These are phyloP conservation scores for Sciaenops ocellatus DNA, from an alignment of 2,797 vertebrate species.

Conservation along the genomic window DNA sequence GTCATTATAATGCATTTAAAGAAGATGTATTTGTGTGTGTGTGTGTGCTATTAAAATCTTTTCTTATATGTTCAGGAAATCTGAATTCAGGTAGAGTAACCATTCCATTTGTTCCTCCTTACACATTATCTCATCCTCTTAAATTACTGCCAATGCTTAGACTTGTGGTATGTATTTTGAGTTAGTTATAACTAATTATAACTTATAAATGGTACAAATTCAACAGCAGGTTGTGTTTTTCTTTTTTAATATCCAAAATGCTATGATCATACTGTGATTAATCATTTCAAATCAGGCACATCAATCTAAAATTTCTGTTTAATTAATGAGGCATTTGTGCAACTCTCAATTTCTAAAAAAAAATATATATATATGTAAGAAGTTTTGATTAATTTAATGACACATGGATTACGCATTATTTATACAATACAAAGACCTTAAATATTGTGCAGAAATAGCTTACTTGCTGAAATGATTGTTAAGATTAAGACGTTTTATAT, in stretches of 20 bases:
- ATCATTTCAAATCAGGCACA: background rate
- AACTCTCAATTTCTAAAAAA: background rate
- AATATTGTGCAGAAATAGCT: background rate
- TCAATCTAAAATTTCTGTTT: background rate
- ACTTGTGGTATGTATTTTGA: background rate
- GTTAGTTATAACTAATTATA: background rate
- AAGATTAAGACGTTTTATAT: background rate
- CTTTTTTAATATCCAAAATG: background rate
- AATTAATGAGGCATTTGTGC: background rate
- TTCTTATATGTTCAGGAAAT: background rate
- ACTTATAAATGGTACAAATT: background rate
- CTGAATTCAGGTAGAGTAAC: background rate
- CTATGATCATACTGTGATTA: background rate
- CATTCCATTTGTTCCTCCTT: background rate
- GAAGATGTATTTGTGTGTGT: background rate
- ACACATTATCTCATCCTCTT: background rate
- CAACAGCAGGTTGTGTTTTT: background rate
- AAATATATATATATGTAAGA: background rate
- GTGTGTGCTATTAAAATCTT: background rate
- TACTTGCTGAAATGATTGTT: background rate
- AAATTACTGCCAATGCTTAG: background rate
- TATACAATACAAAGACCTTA: background rate
- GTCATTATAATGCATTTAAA: background rate
- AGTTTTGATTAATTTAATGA: background rate
- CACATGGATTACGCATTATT: rapidly evolving